Evolutionary conservation across 2,888 invertebrate species (phyloP), one percentile per base, ranked within the genome.

Genomic region (Molanna angustata): DNA sequence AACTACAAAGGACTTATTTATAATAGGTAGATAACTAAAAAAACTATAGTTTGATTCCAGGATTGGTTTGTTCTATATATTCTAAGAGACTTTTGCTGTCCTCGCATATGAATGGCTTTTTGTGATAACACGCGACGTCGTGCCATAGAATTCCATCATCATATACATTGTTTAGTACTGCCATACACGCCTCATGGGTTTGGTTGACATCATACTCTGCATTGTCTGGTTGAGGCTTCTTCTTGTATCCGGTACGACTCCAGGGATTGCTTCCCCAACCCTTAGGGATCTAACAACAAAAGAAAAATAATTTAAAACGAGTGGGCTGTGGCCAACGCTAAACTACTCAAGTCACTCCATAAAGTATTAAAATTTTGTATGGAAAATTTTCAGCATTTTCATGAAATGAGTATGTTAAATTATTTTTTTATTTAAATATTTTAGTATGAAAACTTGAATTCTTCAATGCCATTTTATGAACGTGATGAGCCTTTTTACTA

Each of bases 31-130:
- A 6, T 33, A 6, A 33, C 14, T 6, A 3, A 33, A 6, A 14
- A 6, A 33, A 37, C 13, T 33, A 47, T 9, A 49, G 20, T 37
- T 50, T 50, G 7, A 50, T 19, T 17, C 22, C 43, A 7, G 44
- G 50, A 37, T 50, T 43, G 1, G 44, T 37, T 14, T 42, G 20
- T 22, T 22, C 56, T 17, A 71, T 68, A 58, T 71, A 73, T 61
- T 65, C 66, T 49, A 73, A 66, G 9, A 73, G 66, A 59, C 71
- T 72, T 18, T 72, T 70, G 43, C 66, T 69, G 61, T 73, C 72
- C 59, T 73, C 73, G 59, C 73, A 73, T 52, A 73, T 66, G 63
- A 72, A 72, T n/a, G 71, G 71, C 58, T 73, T 74, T 60, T 71
- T 67, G 62, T 73, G 72, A 61, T 71, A 69, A 61, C 73, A 73